Percentiles rank a stretch among this genome's conserved stretches.
These are phyloP conservation scores for Trichosurus vulpecula DNA, from an alignment of 2,797 vertebrate species.

Conservation along the genomic window DNA sequence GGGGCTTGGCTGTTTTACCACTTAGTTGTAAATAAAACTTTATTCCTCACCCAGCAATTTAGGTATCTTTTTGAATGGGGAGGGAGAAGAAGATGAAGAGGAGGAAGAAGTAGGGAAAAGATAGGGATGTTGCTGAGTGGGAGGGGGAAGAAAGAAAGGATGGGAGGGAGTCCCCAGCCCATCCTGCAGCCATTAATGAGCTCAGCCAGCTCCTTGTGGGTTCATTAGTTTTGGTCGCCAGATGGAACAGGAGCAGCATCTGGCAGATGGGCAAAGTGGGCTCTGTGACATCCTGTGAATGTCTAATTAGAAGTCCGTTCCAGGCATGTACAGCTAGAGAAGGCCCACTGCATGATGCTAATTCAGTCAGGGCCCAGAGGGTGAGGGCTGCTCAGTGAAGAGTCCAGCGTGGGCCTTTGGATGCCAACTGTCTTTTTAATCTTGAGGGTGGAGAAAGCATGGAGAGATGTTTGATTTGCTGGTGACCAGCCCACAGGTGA, in stretches of 20 bases:
- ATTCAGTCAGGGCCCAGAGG: neutral
- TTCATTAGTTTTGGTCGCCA: conserved; percentile 77
- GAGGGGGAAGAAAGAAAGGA: no score
- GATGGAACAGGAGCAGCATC: conserved; percentile 73
- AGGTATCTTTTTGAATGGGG: neutral
- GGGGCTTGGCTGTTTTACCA: neutral
- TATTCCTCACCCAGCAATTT: neutral
- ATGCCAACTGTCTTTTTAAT: conserved; percentile 7
- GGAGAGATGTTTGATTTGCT: neutral
- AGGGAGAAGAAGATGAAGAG: neutral
- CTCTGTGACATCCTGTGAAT: conserved; percentile 64
- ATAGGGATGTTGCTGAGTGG: neutral
- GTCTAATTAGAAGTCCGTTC: conserved; percentile 75
- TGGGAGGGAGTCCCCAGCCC: neutral
- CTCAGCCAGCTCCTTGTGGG: conserved; percentile 45
- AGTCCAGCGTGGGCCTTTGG: conserved; percentile 2
- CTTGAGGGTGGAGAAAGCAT: neutral
- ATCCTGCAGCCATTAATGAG: conserved; percentile 63
- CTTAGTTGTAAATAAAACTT: neutral
- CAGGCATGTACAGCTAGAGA: conserved; percentile 70
- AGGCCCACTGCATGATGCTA: conserved; percentile 15
- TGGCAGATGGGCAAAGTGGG: conserved; percentile 66
- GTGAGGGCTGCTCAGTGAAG: neutral
- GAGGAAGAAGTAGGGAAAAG: neutral
- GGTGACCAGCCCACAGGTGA: neutral